Percentiles rank a stretch among this genome's conserved stretches.
phyloP scores from a whole-genome alignment of 2,113 vertebrate genomes.

The Tonatia bakeri region DNA sequence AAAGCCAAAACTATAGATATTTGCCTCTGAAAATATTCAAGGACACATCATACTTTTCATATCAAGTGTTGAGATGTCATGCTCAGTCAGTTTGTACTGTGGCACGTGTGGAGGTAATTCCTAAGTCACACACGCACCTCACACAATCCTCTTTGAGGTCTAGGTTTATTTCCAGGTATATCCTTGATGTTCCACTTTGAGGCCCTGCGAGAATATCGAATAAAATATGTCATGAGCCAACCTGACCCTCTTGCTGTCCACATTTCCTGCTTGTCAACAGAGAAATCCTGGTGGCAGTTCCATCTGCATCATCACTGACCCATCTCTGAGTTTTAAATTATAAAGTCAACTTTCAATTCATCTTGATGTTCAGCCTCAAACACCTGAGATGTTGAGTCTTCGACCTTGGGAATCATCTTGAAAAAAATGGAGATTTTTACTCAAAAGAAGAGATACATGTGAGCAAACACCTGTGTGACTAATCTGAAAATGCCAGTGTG shows the following conservation, averaged over 20 bases:
- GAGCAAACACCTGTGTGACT: accelerated
- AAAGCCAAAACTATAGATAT: neutral
- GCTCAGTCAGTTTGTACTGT: neutral
- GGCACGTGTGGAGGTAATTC: accelerated
- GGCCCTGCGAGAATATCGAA: neutral
- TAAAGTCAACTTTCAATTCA: neutral
- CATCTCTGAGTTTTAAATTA: neutral
- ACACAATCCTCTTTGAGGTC: neutral
- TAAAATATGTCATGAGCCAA: neutral
- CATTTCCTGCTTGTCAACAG: neutral
- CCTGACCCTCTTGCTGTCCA: neutral
- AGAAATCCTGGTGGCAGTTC: no score
- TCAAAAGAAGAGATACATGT: neutral
- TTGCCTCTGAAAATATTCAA: neutral
- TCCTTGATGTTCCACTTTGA: neutral
- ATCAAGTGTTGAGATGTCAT: neutral
- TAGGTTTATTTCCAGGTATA: neutral
- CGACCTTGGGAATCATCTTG: neutral
- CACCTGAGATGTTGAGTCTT: neutral
- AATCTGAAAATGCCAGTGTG: neutral
- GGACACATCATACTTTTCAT: neutral
- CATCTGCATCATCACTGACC: neutral
- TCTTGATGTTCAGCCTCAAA: neutral
- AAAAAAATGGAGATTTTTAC: neutral
- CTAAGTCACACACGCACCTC: neutral